Evolutionary conservation across 1,140 invertebrate species (phyloP), one percentile per base, ranked within the genome.

Genomic region (Drosophila mauritiana): DNA sequence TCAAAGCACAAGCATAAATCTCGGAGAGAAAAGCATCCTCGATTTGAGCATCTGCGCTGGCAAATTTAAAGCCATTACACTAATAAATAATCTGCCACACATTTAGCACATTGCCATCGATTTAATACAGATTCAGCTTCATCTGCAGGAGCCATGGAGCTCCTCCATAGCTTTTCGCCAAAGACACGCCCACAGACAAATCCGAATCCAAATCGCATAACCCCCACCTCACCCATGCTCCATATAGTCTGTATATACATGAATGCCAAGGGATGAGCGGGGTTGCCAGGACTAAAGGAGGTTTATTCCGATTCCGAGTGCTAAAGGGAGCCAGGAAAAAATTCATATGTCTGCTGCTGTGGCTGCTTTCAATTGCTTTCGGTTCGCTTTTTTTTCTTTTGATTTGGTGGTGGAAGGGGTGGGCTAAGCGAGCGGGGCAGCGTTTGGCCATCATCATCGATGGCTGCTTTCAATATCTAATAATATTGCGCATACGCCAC

Each of bases 381-480:
- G 64, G 13, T 8, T 40, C 6, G 15, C 2, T n/a, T 7, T 42
- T 31, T 31, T 31, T 31, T 86, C 68, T 78, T 62, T 58, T 20
- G 31, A 31, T 31, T 31, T 10, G 13, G 64, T 4, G n/a, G 8
- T 46, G 42, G 57, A 20, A 36, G 13, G 20, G 43, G 15, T 13
- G 4, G 5, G 2, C 11, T 15, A 10, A 22, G 12, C 22, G 27
- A 39, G 53, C 13, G 62, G 55, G 40, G 43, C 51, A 57, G 59
- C 37, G 25, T 59, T 51, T 69, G 52, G 65, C 63, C 75, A 68
- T 59, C 73, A 59, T 59, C 59, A 78, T 88, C 83, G 75, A 88
- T 82, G 83, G 70, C 83, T 83, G 83, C 72, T 86, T 86, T 86
- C 83, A 86, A 86, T 86, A 86, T 88, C 79, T 83, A 79, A 86